A percentile compares a stretch with the other conserved stretches of the same genome.
Evolutionary conservation across 2,113 vertebrate genomes (phyloP).

Genomic region (Halcyon malimbica): DNA sequence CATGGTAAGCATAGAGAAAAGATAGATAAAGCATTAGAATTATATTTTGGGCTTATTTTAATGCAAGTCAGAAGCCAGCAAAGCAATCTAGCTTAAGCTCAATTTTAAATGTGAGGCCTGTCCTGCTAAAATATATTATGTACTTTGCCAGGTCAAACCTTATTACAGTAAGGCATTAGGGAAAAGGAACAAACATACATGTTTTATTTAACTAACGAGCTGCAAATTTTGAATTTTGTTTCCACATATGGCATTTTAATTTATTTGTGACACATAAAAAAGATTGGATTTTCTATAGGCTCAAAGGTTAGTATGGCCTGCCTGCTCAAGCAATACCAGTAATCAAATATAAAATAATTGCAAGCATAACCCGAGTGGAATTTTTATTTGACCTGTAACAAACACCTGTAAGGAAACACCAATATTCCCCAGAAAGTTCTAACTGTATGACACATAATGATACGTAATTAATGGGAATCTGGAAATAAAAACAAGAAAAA

Average conservation of each 20-base stretch:
- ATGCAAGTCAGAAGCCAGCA: neutral
- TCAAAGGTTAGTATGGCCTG: neutral
- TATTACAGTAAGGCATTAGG: neutral
- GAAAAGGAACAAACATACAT: neutral
- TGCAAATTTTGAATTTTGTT: neutral
- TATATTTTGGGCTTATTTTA: conserved; percentile 26
- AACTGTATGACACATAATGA: neutral
- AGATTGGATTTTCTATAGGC: neutral
- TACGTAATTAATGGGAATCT: neutral
- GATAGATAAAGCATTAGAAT: neutral
- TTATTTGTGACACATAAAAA: neutral
- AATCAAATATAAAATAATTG: neutral
- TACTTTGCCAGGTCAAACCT: neutral
- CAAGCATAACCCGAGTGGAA: neutral
- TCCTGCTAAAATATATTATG: neutral
- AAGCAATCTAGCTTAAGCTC: neutral
- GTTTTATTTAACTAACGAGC: neutral
- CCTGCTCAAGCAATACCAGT: fast-evolving
- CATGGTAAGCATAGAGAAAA: conserved; percentile 18
- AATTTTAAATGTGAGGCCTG: neutral
- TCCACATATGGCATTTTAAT: neutral
- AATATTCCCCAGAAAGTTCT: neutral
- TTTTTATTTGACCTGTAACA: neutral
- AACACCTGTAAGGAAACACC: neutral
- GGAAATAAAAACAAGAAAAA: neutral